A percentile compares a stretch with the other conserved stretches of the same genome.
phyloP scores from a whole-genome alignment of 2,888 invertebrate genomes.

The Synanthedon tipuliformis region DNA sequence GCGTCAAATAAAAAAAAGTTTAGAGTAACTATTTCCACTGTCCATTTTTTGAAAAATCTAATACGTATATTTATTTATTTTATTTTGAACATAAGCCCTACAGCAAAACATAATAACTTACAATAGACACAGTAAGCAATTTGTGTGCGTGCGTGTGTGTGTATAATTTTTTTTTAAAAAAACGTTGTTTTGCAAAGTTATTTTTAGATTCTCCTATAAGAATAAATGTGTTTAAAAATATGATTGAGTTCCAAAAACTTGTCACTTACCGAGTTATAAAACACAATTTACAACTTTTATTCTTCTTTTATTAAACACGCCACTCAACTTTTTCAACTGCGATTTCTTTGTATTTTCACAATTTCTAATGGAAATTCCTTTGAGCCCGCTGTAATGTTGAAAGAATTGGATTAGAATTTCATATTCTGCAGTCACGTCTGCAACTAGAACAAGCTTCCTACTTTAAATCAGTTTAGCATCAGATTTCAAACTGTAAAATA shows the following conservation, averaged over 20 bases:
- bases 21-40: no score
- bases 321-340: neutral
- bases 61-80: no score
- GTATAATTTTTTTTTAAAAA: no score
- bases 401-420: slow-evolving; percentile 5
- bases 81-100: no score
- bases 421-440: slow-evolving; percentile 1
- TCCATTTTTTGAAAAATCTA: no score
- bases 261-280: slow-evolving; percentile 4
- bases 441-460: neutral
- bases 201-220: no score
- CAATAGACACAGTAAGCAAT: no score
- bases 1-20: no score
- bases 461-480: neutral
- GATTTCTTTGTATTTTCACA: slow-evolving; percentile 3
- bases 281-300: slow-evolving; percentile 1
- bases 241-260: slow-evolving; percentile 1
- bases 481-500: neutral
- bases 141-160: no score
- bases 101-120: no score
- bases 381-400: slow-evolving; percentile 3
- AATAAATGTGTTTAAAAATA: no score
- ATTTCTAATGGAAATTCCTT: slow-evolving; percentile 4
- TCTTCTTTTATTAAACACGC: neutral
- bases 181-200: no score